Evolutionary conservation across 2,113 vertebrate species (phyloP).

Genomic region (Recurvirostra avosetta): DNA sequence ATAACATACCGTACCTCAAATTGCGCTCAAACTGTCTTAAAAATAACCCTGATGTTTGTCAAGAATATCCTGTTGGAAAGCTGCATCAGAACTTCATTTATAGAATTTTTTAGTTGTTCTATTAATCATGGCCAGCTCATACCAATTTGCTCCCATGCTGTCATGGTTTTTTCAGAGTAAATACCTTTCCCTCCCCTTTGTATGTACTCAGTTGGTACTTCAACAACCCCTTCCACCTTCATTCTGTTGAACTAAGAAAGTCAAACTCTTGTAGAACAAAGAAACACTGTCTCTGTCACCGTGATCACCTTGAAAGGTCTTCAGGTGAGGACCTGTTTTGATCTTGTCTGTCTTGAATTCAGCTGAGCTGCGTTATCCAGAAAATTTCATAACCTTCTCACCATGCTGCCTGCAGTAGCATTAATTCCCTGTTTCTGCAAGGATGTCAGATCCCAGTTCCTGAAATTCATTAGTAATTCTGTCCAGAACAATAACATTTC

Average conservation of each 20-base stretch:
- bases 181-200: background rate
- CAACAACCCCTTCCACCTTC: background rate
- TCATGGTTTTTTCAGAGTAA: background rate
- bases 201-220: background rate
- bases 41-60: background rate
- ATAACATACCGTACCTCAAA: background rate
- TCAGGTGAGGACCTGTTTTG: background rate
- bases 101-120: background rate
- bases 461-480: background rate
- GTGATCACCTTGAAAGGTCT: background rate
- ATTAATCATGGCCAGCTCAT: background rate
- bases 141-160: accelerated
- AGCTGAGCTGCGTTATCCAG: background rate
- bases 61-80: background rate
- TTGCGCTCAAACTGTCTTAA: background rate
- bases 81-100: background rate
- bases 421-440: background rate
- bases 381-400: background rate
- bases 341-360: background rate
- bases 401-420: background rate
- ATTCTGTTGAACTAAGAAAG: background rate
- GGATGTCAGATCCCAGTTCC: background rate
- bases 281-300: background rate
- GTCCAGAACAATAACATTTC: background rate
- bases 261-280: background rate